Evolutionary conservation across 2,797 vertebrate species (phyloP).

Genomic region (Nasua narica): DNA sequence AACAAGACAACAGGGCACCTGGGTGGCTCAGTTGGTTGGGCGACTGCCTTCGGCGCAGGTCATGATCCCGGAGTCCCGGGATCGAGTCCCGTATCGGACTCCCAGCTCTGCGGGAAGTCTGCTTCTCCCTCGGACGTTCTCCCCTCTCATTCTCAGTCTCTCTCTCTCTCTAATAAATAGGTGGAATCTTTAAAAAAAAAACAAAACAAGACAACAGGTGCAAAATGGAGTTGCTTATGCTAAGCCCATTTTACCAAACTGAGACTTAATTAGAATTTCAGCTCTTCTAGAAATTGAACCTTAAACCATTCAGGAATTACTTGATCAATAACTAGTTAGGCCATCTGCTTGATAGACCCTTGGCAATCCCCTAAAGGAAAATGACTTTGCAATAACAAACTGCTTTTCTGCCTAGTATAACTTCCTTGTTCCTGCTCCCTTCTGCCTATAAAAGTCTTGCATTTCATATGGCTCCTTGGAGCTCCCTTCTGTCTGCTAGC

Average conservation of each 20-base stretch:
- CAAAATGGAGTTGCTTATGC: neutral
- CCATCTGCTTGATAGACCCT: neutral
- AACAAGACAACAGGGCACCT: too few species aligned
- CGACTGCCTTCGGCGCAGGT: too few species aligned
- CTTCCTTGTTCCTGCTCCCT: neutral
- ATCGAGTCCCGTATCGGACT: too few species aligned
- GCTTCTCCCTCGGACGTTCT: too few species aligned
- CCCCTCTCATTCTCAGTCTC: too few species aligned
- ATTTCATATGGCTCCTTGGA: neutral
- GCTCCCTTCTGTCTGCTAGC: neutral
- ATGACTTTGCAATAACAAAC: neutral
- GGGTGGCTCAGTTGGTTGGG: too few species aligned
- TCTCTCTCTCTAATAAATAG: too few species aligned
- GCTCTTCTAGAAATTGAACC: neutral
- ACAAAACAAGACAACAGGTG: neutral
- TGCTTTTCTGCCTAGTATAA: neutral
- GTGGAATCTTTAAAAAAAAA: too few species aligned
- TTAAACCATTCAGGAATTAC: neutral
- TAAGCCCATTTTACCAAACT: neutral
- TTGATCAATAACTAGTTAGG: neutral
- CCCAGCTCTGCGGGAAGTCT: too few species aligned
- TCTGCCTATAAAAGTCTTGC: neutral
- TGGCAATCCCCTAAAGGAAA: neutral
- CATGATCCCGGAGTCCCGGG: too few species aligned
- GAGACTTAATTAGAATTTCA: neutral